phyloP scores from a whole-genome alignment of 2,113 vertebrate genomes.

The Dipodomys spectabilis region DNA sequence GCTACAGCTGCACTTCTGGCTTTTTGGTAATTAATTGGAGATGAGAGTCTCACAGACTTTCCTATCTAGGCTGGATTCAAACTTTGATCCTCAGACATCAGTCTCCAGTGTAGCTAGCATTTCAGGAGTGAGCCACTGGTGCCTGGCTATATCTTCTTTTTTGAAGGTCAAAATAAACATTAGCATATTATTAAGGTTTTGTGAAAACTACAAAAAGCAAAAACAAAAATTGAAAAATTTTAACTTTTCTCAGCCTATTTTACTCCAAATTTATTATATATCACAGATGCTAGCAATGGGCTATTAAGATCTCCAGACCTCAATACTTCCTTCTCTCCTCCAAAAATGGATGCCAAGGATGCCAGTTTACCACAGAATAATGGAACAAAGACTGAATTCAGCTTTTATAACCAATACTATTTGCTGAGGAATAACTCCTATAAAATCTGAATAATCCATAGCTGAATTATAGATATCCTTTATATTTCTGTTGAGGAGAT shows the following conservation, averaged over 20 bases:
- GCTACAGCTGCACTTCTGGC: too few species aligned
- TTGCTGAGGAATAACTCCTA: slow-evolving; percentile 2
- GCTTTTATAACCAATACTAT: slow-evolving; percentile 35
- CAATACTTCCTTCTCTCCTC: background rate
- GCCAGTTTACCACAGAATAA: background rate
- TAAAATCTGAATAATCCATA: slow-evolving; percentile 34
- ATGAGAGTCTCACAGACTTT: too few species aligned
- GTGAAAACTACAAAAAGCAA: background rate
- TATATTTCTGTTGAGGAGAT: slow-evolving; percentile 5
- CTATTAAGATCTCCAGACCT: background rate
- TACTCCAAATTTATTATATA: background rate
- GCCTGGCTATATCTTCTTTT: too few species aligned
- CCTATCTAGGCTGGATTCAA: too few species aligned
- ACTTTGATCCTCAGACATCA: too few species aligned
- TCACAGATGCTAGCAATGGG: background rate
- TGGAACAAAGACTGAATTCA: background rate
- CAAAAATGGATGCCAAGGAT: background rate
- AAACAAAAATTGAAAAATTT: background rate
- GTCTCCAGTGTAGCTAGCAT: too few species aligned
- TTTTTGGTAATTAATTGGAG: too few species aligned
- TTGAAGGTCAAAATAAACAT: background rate
- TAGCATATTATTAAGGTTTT: background rate
- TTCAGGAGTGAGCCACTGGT: too few species aligned
- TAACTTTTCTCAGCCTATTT: background rate
- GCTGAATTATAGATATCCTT: slow-evolving; percentile 14